A percentile compares a stretch with the other conserved stretches of the same genome.
These are phyloP conservation scores for Eira barbara DNA, from an alignment of 2,113 vertebrate genomes.

Conservation along the genomic window DNA sequence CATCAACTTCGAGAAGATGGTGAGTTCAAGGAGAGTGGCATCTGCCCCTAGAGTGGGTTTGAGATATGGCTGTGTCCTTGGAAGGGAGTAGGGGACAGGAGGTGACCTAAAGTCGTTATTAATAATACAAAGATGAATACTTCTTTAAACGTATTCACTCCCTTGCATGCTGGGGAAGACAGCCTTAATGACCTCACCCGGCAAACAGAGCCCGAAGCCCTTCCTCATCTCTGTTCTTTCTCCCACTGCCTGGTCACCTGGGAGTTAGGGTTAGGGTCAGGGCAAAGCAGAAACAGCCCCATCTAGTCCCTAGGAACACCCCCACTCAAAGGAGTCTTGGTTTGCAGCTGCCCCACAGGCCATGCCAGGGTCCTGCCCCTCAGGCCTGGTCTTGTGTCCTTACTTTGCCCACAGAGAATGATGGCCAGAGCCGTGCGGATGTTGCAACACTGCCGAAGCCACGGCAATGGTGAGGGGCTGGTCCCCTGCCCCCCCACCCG, in stretches of 20 bases:
- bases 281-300: neutral
- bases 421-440: constrained; percentile 91
- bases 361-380: neutral
- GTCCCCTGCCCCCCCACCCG: fast-evolving
- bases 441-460: constrained; percentile 89
- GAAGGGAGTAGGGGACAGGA: neutral
- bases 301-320: neutral
- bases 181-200: neutral
- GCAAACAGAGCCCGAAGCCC: neutral
- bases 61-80: neutral
- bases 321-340: neutral
- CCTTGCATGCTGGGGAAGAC: neutral
- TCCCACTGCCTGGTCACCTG: neutral
- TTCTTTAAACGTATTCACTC: neutral
- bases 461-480: constrained; percentile 84
- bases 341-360: neutral
- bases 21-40: constrained; percentile 65
- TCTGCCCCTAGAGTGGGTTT: neutral
- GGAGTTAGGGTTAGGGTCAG: neutral
- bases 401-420: constrained; percentile 85
- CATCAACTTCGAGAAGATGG: constrained; percentile 99
- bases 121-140: neutral
- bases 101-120: neutral
- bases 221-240: neutral
- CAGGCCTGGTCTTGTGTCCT: neutral